Evolutionary conservation across 2,113 vertebrate genomes (phyloP), one percentile per base, ranked within the genome.

Genomic region (Ranitomeya imitator): DNA sequence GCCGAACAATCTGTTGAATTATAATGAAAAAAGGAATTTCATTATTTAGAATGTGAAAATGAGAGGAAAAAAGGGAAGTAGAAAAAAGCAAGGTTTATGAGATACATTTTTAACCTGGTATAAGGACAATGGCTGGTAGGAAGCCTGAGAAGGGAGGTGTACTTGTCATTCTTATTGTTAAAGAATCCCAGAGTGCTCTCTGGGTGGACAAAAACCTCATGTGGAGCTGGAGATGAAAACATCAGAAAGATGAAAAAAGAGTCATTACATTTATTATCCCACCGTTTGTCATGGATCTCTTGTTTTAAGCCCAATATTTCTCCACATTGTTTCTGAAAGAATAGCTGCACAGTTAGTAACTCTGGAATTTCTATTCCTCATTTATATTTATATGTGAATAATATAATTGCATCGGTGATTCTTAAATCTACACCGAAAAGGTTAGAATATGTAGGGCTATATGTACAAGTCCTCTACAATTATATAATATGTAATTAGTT

Each of bases 251-350:
- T 31, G 51, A 59, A 82, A 82, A 83, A 83, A 67, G 19, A 52
- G 61, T 83, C 82, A 83, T 83, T 83, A 69, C 63, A 83, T 55
- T 69, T 54, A 83, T 83, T 83, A 67, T 83, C 63, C 26, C 51
- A 26, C 57, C 15, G 61, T 21, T 69, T 83, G 45, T 69, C 63
- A 83, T 18, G 81, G 15, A 51, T 63, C 80, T 51, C 31, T 82
- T 82, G 80, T 82, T 63, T 82, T 82, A 82, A 63, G 59, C 59
- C 80, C 80, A 63, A 63, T 65, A 82, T 45, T 21, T 19, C 59
- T 52, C 19, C 19, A 67, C 21, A 54, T 69, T 83, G 45, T 83
- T 54, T 83, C 59, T 52, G 71, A 69, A 69, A 69, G 82, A 69
- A 83, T 54, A 83, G 12, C 57, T 83, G 67, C 81, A 67, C 61